A percentile compares a stretch with the other conserved stretches of the same genome.
Evolutionary conservation across 1,140 invertebrate species (phyloP).

Genomic region (Zaprionus davidi): DNA sequence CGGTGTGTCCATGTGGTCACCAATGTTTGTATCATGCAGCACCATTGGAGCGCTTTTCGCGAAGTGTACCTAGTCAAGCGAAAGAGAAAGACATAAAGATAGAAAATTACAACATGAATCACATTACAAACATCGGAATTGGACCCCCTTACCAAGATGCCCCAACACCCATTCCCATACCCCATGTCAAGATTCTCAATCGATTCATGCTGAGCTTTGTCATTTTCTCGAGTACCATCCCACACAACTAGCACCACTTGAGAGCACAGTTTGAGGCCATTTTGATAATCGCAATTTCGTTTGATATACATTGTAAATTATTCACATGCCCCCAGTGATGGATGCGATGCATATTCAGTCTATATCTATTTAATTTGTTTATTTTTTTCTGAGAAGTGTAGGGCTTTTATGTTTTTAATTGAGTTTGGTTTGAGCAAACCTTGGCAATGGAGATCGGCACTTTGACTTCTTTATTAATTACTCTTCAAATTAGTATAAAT

Average conservation of each 20-base stretch:
- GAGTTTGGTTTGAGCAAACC: not conserved
- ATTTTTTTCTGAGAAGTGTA: not conserved
- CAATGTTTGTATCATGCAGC: conserved; percentile 48
- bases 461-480: conserved; percentile 16
- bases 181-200: conserved; percentile 23
- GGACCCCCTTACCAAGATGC: not conserved
- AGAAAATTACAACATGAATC: conserved; percentile 35
- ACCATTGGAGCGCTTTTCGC: conserved; percentile 63
- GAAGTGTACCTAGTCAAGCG: conserved; percentile 72
- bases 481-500: not conserved
- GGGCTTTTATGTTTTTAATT: not conserved
- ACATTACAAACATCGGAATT: not conserved
- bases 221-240: conserved; percentile 39
- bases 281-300: conserved; percentile 18
- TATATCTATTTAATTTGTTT: not conserved
- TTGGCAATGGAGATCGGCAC: conserved; percentile 28
- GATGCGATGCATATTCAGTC: not conserved
- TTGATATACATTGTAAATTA: conserved; percentile 17
- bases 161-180: not conserved
- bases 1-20: conserved; percentile 53
- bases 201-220: conserved; percentile 47
- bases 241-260: conserved; percentile 27
- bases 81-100: conserved; percentile 13
- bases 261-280: conserved; percentile 31
- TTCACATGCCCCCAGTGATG: not conserved